Percentiles rank a stretch among this genome's conserved stretches.
Conservation (phyloP, 2,113 vertebrate species). For the Upupa epops region DNA sequence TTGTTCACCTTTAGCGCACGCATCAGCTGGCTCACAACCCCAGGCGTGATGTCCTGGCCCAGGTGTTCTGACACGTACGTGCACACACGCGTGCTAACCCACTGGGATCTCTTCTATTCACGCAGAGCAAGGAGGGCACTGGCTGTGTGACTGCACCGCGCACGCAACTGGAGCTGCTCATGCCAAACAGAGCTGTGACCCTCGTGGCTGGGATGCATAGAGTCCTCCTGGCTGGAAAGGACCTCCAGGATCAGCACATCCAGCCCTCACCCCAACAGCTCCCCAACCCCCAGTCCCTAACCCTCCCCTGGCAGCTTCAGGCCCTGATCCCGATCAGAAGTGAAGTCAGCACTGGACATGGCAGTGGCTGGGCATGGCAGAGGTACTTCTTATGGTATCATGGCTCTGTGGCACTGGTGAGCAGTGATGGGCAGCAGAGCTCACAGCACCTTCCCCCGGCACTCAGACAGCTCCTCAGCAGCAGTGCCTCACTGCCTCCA, state of each 20-base stretch:
- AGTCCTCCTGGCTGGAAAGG: too few species aligned
- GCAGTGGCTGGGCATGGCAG: rapidly evolving
- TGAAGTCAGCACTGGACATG: background rate
- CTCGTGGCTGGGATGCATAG: too few species aligned
- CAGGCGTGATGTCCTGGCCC: background rate
- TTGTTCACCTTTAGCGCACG: conserved; percentile 4
- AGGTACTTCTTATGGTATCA: too few species aligned
- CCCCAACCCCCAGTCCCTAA: too few species aligned
- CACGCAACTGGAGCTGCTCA: background rate
- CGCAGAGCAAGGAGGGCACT: background rate
- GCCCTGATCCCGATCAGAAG: too few species aligned
- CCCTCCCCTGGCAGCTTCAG: too few species aligned
- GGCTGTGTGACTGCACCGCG: background rate
- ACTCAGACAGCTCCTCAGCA: rapidly evolving
- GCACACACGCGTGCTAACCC: too few species aligned
- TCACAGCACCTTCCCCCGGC: background rate
- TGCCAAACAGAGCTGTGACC: too few species aligned
- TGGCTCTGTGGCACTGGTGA: background rate
- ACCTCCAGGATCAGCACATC: too few species aligned
- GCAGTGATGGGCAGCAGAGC: background rate
- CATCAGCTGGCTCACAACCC: background rate
- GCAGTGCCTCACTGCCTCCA: background rate
- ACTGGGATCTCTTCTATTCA: background rate
- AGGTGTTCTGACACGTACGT: background rate
- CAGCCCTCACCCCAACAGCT: too few species aligned